These are phyloP conservation scores for Austrolebias charrua DNA, from an alignment of 2,797 vertebrate genomes.

Conservation along the genomic window DNA sequence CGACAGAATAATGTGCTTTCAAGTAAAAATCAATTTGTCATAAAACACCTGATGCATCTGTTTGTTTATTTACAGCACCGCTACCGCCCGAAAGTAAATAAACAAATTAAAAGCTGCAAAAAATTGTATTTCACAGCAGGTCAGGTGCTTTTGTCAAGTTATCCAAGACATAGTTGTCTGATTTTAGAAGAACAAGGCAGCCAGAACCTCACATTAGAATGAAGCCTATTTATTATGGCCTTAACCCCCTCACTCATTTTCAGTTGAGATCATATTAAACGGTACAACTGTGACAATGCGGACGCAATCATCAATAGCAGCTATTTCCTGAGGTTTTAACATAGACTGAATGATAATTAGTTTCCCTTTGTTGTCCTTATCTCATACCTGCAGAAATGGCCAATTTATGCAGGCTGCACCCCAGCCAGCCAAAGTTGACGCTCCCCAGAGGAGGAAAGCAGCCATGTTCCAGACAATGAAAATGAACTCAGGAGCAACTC, in stretches of 20 bases:
- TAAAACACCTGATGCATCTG: constrained; percentile 53
- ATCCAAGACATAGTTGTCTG: constrained; percentile 50
- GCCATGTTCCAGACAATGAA: constrained; percentile 75
- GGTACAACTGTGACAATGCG: constrained; percentile 67
- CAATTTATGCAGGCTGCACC: constrained; percentile 76
- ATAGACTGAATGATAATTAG: constrained; percentile 80
- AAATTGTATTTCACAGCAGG: constrained; percentile 40
- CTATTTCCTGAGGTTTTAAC: constrained; percentile 74
- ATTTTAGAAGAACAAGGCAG: constrained; percentile 37
- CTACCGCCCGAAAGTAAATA: neutral
- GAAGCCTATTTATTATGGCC: constrained; percentile 65
- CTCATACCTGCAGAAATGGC: constrained; percentile 80
- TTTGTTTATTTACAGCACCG: constrained; percentile 25
- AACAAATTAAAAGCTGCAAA: constrained; percentile 23
- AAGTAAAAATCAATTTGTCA: constrained; percentile 65
- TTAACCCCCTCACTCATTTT: constrained; percentile 56
- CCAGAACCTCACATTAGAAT: constrained; percentile 44
- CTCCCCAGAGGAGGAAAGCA: constrained; percentile 73
- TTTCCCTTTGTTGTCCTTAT: constrained; percentile 80
- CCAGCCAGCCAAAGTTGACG: constrained; percentile 76
- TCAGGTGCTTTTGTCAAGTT: constrained; percentile 48
- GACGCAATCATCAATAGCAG: constrained; percentile 70
- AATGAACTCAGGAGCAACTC: constrained; percentile 73
- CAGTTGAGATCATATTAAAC: constrained; percentile 71
- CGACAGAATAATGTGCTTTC: constrained; percentile 48